Evolutionary conservation across 2,113 vertebrate genomes (phyloP).

Genomic region (Calonectris borealis): DNA sequence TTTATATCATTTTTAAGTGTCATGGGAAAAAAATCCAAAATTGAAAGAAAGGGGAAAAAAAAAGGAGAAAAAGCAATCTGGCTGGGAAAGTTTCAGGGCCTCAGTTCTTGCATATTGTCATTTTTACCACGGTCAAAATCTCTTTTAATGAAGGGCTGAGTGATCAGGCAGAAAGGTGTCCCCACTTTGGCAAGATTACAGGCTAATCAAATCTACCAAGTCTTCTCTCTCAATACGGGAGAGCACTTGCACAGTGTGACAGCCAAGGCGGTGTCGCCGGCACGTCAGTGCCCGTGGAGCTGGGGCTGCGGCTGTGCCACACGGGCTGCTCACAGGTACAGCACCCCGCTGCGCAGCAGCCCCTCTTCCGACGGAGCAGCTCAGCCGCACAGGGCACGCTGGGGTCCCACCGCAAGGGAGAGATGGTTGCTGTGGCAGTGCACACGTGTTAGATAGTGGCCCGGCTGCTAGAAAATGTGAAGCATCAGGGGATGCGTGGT

Average conservation of each 20-base stretch:
- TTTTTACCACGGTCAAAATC: background rate
- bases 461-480: background rate
- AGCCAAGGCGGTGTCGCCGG: rapidly evolving
- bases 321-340: rapidly evolving
- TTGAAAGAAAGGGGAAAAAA: background rate
- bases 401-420: background rate
- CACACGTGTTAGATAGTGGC: rapidly evolving
- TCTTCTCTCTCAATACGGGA: background rate
- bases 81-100: background rate
- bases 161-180: background rate
- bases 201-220: background rate
- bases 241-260: background rate
- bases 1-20: background rate
- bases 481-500: background rate
- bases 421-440: background rate
- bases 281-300: rapidly evolving
- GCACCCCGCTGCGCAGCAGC: background rate
- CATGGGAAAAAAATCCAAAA: background rate
- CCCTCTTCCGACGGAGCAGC: rapidly evolving
- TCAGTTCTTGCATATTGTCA: background rate
- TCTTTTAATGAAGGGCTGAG: background rate
- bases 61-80: background rate
- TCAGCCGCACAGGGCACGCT: rapidly evolving
- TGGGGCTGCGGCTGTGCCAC: background rate
- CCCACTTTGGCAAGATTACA: background rate